phyloP scores from a whole-genome alignment of 2,113 vertebrate species.

The Sphyrna mokarran region DNA sequence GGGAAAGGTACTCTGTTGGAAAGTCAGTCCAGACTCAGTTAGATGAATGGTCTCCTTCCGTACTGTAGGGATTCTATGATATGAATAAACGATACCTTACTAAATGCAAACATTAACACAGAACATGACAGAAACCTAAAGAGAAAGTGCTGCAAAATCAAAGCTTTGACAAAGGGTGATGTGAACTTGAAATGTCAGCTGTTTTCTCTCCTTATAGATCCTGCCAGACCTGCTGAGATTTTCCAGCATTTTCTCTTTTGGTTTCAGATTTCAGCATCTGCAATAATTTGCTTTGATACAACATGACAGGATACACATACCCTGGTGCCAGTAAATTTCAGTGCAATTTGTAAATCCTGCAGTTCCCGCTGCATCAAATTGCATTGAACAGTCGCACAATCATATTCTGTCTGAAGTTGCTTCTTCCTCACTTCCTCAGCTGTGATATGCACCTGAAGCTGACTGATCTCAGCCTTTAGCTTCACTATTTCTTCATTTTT shows the following conservation, averaged over 20 bases:
- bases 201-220: too few relatives aligned
- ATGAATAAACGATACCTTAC: not conserved
- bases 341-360: slow-evolving; percentile 50
- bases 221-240: too few relatives aligned
- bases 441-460: slow-evolving; percentile 43
- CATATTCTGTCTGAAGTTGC: slow-evolving; percentile 37
- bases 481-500: slow-evolving; percentile 22
- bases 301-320: not conserved
- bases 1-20: too few relatives aligned
- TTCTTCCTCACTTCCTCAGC: not conserved
- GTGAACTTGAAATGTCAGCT: too few relatives aligned
- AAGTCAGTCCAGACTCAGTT: too few relatives aligned
- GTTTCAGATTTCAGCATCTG: too few relatives aligned
- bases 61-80: not conserved
- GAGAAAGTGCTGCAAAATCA: too few relatives aligned
- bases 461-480: slow-evolving; percentile 35
- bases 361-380: slow-evolving; percentile 43
- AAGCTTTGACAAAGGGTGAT: too few relatives aligned
- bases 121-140: not conserved
- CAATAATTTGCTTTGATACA: not conserved
- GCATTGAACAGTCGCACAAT: not conserved
- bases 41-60: too few relatives aligned
- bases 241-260: too few relatives aligned
- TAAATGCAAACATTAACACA: not conserved
- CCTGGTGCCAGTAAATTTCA: slow-evolving; percentile 47